Conservation (phyloP, 2,888 invertebrate species). For the Rhingia campestris region DNA sequence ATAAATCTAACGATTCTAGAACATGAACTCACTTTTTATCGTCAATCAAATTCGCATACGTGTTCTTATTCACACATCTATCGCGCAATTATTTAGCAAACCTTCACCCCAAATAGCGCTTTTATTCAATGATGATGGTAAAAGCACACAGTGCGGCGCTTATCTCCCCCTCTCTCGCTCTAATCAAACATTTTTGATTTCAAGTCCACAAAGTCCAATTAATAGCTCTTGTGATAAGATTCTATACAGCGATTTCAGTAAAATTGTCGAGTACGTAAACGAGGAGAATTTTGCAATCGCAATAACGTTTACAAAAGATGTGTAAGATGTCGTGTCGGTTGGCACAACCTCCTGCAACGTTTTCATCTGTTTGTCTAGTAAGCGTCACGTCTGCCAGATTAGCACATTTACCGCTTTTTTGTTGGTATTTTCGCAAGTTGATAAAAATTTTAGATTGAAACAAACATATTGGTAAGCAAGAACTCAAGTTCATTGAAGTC, state of each 20-base stretch:
- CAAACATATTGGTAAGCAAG: constrained; percentile 5
- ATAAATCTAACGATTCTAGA: neutral
- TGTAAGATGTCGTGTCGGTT: neutral
- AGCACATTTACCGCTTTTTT: neutral
- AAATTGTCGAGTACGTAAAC: neutral
- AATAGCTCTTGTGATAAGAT: constrained; percentile 45
- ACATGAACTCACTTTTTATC: neutral
- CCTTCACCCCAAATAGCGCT: neutral
- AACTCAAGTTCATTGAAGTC: constrained; percentile 68
- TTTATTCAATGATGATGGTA: neutral
- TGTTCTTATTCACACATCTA: constrained; percentile 44
- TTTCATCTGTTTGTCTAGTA: constrained; percentile 3
- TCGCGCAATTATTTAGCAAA: constrained; percentile 38
- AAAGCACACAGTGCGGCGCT: constrained; percentile 14
- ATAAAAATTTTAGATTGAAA: constrained; percentile 20
- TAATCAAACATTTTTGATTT: constrained; percentile 27
- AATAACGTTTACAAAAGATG: neutral
- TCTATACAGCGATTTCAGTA: neutral
- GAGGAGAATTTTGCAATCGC: constrained; percentile 20
- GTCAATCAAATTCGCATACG: constrained; percentile 42
- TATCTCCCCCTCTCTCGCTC: constrained; percentile 16
- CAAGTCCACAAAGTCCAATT: constrained; percentile 41
- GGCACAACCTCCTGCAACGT: neutral
- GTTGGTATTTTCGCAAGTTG: constrained; percentile 20
- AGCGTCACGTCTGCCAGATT: constrained; percentile 29